Evolutionary conservation across 2,113 vertebrate genomes (phyloP), one percentile per base, ranked within the genome.

Genomic region (Notechis scutatus): DNA sequence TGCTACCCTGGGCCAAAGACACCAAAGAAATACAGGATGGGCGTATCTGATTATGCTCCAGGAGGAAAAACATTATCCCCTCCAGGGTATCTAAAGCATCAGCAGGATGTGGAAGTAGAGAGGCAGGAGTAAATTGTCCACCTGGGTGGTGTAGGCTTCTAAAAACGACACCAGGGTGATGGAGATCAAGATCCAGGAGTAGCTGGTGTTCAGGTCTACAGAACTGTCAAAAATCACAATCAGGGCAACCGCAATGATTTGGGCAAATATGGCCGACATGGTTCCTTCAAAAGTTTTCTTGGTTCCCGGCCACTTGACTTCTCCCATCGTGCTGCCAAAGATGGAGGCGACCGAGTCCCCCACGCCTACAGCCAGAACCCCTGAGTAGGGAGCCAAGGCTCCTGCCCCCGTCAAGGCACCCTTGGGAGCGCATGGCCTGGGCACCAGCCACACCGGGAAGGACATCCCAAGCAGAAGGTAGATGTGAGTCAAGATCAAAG

Each of bases 271-370:
- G 0, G 99, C 98, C 0, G 98, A 99, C 54, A 98, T 98, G 0
- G 99, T 99, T 85, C 99, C 99, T 96, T 99, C 99, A 91, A 99
- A 97, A 8, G 99, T 99, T 96, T 99, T 99, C 96, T 98, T 99
- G 9, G 99, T 99, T 59, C 99, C 99, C 0, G 99, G 99, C 99
- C 99, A 99, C 50, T 96, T 98, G 93, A 99, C 98, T 95, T 99
- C 99, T 0, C 99, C 99, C 96, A 99, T 96, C 5, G 98, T 98
- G 94, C 98, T 99, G 90, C 99, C 99, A 5, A 98, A 99, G 92
- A 99, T 95, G 0, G 99, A 99, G 1, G 99, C 99, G 89, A 99
- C 97, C 0, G 99, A 98, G 94, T 99, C 99, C 1, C 99, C 99
- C 0, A 99, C 97, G 0, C 99, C 99, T 21, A 99, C 99, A 0